Evolutionary conservation across 2,797 vertebrate genomes (phyloP), one percentile per base, ranked within the genome.

Genomic region (Acestrorhynchus altus): DNA sequence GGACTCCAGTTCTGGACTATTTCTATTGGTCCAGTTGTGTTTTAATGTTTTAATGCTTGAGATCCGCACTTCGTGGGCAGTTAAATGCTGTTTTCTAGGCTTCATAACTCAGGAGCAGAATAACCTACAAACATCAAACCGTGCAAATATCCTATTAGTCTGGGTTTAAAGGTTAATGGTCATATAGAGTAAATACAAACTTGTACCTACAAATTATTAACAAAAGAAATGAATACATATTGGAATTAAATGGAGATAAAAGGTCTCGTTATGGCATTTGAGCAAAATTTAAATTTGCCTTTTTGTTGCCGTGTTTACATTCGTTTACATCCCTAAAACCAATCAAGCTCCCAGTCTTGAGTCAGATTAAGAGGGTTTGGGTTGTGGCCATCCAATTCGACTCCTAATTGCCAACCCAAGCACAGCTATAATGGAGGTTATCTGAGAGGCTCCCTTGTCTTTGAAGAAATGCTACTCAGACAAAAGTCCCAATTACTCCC

Each of bases 401-500:
- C 84, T 78, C 83, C 88, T 87, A 90, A 89, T 88, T 87, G 85
- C 87, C 71, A 77, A 80, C 74, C 73, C 79, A 87, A 88, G 86
- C 88, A 89, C 86, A 86, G 74, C 72, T 71, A 75, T 84, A 80
- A 78, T 77, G 47, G 63, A 35, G 88, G 90, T 90, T 89, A 86
- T 88, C 89, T 83, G 90, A 92, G 91, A 90, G 91, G 88, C 83
- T 84, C 80, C 82, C 80, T 83, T 88, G 85, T 89, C 74, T 81
- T 81, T 83, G 72, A 83, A 76, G 31, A 83, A 85, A 85, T 78
- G 70, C 78, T 73, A 80, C 81, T 79, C 72, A 65, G 66, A 84
- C 88, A 79, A 88, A 84, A 84, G 87, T 85, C 89, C 92, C 91
- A 92, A 93, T 95, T 92, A 91, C 84, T 84, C 65, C 84, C 82